Evolutionary conservation across 1,140 invertebrate species (phyloP), one percentile per base, ranked within the genome.

Genomic region (Oppia nitens): DNA sequence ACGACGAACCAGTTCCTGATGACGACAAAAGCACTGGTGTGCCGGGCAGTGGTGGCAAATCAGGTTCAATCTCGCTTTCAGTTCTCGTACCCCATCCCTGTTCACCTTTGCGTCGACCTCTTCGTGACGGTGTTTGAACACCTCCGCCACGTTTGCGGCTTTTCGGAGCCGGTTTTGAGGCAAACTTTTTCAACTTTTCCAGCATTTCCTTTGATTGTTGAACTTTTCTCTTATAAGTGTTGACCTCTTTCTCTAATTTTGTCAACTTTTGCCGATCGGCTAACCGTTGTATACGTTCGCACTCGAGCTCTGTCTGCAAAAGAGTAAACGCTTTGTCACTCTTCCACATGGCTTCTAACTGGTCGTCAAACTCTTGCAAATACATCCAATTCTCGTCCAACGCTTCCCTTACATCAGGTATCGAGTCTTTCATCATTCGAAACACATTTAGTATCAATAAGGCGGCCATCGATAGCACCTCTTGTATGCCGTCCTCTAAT

Each of bases 381-480:
- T 4, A 21, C 12, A 27, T 11, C 53, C 53, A 55, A 23, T 23
- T 21, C 2, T 11, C 9, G 1, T 32, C 4, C 6, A 55, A 55
- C 24, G 24, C 12, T 9, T 11, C 1, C 11, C 32, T 2, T 3
- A 57, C 21, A 32, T 57, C 45, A 49, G 56, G 56, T 29, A 57
- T 24, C 12, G 20, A 27, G 25, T 49, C 26, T 20, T 47, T 40
- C 14, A 57, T 11, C 24, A n/a, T 6, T 12, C 24, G 12, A 12
- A 57, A 45, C 1, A 57, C 9, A 49, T 49, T 57, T 20, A 57
- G 23, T 27, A 52, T 4, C 4, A 57, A n/a, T 2, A 57, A 26
- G 1, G 47, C 32, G 12, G 47, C 21, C 56, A 57, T 55, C 23
- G 14, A 27, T 1, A 45, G 12, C 21, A 11, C 27, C 2, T 26